A percentile compares a stretch with the other conserved stretches of the same genome.
Conservation (phyloP, 23 tunicate genomes). For the Oikopleura dioica region DNA sequence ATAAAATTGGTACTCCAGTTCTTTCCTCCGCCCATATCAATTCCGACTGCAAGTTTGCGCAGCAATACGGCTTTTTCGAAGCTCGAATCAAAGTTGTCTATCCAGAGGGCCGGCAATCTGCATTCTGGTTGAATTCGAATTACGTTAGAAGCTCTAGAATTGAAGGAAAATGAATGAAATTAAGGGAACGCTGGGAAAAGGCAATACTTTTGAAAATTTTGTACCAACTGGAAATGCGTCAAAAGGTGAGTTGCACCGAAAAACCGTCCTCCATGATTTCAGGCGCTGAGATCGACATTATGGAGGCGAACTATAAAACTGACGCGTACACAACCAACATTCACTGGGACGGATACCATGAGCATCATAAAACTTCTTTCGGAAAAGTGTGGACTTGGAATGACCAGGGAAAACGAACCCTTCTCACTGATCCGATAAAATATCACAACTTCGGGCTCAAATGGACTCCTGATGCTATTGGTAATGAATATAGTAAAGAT, state of each 20-base stretch:
- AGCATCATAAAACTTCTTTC: neutral
- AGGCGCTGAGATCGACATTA: conserved; percentile 3
- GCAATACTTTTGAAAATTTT: neutral
- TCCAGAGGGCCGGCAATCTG: neutral
- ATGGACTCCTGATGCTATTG: no score
- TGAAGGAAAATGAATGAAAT: neutral
- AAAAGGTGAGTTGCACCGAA: no score
- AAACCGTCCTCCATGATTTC: neutral
- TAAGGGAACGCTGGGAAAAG: neutral
- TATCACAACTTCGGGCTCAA: neutral
- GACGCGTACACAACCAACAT: neutral
- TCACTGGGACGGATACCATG: neutral
- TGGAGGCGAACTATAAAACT: neutral
- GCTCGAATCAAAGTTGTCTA: neutral
- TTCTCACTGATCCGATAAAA: no score
- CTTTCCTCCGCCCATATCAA: neutral
- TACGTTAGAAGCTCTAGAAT: neutral
- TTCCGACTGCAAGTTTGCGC: conserved; percentile 3
- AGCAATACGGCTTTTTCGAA: neutral
- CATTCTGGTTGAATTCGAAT: neutral
- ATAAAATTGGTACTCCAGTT: no score
- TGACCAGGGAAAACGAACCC: no score
- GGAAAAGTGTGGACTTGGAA: neutral
- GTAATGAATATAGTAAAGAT: no score
- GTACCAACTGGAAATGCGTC: no score